Evolutionary conservation across 2,888 invertebrate genomes (phyloP), one percentile per base, ranked within the genome.

Genomic region (Apocheima hispidaria): DNA sequence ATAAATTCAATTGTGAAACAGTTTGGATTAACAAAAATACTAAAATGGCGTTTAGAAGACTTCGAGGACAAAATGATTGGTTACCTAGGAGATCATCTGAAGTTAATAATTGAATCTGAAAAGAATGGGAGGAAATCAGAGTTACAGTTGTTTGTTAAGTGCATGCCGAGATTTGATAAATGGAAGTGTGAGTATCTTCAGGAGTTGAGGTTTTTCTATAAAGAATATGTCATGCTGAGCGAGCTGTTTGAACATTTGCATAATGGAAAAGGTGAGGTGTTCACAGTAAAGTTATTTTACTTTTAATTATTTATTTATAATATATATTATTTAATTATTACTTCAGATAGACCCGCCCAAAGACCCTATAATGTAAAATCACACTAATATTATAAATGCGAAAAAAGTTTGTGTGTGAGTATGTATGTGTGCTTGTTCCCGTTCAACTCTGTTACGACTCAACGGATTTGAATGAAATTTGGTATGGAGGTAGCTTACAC

Each of bases 101-200:
- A 78, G 53, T 69, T 92, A 23, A 75, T 65, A 28, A 67, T 88
- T 35, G 68, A 78, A 53, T 79, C 80, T 7, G 74, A 81, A 49
- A 41, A 44, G 2, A 58, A 76, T 20, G 77, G 71, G 21, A 55
- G 59, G 4, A 68, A 57, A 28, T 69, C 75, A 0, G 70, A 75
- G n/a, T 56, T 86, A 0, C 77, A 75, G 18, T 93, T 94, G 63
- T 96, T 96, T 72, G 83, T 94, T 0, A 96, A 96, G 78, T 88
- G 93, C 6, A 82, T 94, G 53, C 95, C 95, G 0, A 83, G 83
- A 58, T 88, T 88, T 12, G 86, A 94, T 48, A 75, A 83, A 10
- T 93, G 93, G 72, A 93, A 93, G 69, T 88, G 84, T 0, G 68
- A 86, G 10, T 89, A 87, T 73, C 61, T 91, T 6, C 75, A 71